phyloP scores from a whole-genome alignment of 2,797 vertebrate species.

The Malacoctenus gilli region DNA sequence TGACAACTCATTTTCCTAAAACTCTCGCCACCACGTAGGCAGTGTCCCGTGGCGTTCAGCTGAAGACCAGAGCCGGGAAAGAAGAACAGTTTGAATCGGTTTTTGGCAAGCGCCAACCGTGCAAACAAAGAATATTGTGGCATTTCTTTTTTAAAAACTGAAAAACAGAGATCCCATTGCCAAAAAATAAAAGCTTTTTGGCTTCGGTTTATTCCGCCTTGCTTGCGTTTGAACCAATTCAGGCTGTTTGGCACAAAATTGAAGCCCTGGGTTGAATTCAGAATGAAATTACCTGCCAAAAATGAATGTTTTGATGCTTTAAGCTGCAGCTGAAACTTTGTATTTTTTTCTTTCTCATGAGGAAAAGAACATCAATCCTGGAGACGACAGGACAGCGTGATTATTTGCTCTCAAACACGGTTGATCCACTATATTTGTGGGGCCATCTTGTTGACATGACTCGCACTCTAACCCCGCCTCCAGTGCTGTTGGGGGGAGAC shows the following conservation, averaged over 20 bases:
- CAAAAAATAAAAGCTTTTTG: conserved; percentile 37
- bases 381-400: not conserved
- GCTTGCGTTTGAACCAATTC: conserved; percentile 32
- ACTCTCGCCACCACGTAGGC: not conserved
- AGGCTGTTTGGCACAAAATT: conserved; percentile 45
- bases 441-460: not conserved
- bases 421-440: no score
- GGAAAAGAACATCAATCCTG: conserved; percentile 7
- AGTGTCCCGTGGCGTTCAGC: not conserved
- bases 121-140: conserved; percentile 29
- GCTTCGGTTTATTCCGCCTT: conserved; percentile 13
- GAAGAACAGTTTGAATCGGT: conserved; percentile 10
- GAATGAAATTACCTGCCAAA: conserved; percentile 28
- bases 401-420: conserved; percentile 2
- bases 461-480: no score
- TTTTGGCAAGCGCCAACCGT: conserved; percentile 25
- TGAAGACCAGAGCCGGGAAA: not conserved
- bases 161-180: conserved; percentile 8
- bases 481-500: no score
- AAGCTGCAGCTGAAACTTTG: conserved; percentile 12
- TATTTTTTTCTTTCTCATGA: conserved; percentile 17
- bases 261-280: conserved; percentile 19
- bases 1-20: not conserved
- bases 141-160: conserved; percentile 1
- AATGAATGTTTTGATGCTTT: conserved; percentile 19